phyloP scores from a whole-genome alignment of 2,797 vertebrate species.

The Lateolabrax maculatus region DNA sequence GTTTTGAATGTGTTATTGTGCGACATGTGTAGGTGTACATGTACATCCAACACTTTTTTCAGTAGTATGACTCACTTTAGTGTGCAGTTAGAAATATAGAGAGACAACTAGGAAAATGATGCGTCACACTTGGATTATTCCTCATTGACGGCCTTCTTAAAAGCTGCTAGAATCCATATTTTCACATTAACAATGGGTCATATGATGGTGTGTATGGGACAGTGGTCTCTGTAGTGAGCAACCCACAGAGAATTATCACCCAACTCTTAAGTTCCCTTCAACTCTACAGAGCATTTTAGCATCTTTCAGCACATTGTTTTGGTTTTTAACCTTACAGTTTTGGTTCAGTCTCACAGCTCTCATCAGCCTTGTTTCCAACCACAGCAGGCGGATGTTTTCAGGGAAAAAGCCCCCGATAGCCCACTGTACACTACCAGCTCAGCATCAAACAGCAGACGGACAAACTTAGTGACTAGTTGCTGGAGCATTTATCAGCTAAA shows the following conservation, averaged over 20 bases:
- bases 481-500: background rate
- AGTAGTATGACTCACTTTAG: constrained; percentile 5
- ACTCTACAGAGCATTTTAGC: background rate
- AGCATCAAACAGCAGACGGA: too few species aligned
- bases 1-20: background rate
- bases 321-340: background rate
- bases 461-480: background rate
- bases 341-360: background rate
- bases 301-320: background rate
- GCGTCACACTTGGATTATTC: background rate
- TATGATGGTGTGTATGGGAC: background rate
- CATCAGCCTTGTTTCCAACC: background rate
- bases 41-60: background rate
- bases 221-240: background rate
- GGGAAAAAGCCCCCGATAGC: background rate
- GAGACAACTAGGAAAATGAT: background rate
- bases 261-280: background rate
- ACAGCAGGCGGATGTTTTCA: background rate
- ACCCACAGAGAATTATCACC: background rate
- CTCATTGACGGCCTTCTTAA: too few species aligned
- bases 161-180: background rate
- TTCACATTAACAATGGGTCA: background rate
- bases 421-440: too few species aligned
- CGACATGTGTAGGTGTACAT: background rate
- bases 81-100: background rate